A percentile compares a stretch with the other conserved stretches of the same genome.
phyloP scores from a whole-genome alignment of 2,888 invertebrate genomes.

The Mythimna impura region DNA sequence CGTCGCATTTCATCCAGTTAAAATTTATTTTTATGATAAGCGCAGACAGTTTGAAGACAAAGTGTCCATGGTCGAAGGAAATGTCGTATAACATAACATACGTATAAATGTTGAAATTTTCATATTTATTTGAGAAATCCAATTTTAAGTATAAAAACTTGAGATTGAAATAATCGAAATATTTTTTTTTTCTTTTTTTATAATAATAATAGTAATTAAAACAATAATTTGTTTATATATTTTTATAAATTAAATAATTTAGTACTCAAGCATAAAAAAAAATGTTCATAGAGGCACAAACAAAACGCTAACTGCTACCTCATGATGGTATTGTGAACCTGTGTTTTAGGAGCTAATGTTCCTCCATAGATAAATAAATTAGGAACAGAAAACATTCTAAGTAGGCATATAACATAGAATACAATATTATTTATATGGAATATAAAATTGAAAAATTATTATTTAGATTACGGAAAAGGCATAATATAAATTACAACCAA shows the following conservation, averaged over 20 bases:
- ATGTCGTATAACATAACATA: constrained; percentile 1
- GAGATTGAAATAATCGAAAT: background rate
- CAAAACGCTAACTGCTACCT: too few species aligned
- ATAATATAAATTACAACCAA: constrained; percentile 3
- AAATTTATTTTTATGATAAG: constrained; percentile 31
- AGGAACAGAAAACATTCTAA: too few species aligned
- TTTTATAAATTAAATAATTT: too few species aligned
- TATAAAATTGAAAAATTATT: too few species aligned
- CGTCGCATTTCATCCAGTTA: constrained; percentile 4
- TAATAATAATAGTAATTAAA: background rate
- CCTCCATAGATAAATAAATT: too few species aligned
- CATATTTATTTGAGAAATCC: background rate
- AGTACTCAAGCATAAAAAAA: too few species aligned
- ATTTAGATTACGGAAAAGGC: background rate
- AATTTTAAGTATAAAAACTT: background rate
- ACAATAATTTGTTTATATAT: too few species aligned
- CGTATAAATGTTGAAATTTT: background rate
- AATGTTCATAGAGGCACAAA: too few species aligned
- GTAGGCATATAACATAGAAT: too few species aligned
- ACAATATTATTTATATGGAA: too few species aligned
- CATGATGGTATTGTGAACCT: too few species aligned
- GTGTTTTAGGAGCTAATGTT: too few species aligned
- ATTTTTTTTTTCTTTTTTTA: background rate
- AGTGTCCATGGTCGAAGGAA: background rate
- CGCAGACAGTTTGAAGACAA: constrained; percentile 5